A percentile compares a stretch with the other conserved stretches of the same genome.
Evolutionary conservation across 1,140 invertebrate genomes (phyloP).

Genomic region (Nasonia longicornis): DNA sequence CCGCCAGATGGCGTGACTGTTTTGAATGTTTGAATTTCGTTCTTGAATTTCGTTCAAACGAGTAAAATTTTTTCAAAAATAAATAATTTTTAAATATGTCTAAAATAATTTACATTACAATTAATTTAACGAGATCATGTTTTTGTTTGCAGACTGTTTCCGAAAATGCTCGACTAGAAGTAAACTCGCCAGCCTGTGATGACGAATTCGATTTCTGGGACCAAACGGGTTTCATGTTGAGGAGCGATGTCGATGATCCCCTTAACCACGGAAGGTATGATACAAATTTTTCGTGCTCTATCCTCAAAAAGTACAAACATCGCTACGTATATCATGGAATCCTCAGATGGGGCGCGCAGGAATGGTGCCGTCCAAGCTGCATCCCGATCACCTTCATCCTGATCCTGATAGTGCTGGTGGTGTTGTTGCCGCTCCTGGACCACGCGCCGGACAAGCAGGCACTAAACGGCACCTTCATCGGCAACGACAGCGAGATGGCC

Average conservation of each 20-base stretch:
- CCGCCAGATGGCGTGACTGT: not conserved
- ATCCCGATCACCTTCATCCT: slow-evolving; percentile 84
- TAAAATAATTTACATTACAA: not conserved
- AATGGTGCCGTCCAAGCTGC: slow-evolving; percentile 81
- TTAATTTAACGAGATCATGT: not conserved
- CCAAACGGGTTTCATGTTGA: slow-evolving; percentile 64
- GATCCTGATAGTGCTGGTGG: slow-evolving; percentile 80
- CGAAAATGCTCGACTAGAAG: slow-evolving; percentile 60
- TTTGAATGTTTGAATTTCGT: not conserved
- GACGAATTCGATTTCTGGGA: slow-evolving; percentile 65
- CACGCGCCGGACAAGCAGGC: slow-evolving; percentile 69
- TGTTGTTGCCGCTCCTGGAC: slow-evolving; percentile 81
- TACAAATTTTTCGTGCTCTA: not conserved
- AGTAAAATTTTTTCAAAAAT: too few species aligned
- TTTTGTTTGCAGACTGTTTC: slow-evolving; percentile 58
- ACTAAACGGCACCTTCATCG: slow-evolving; percentile 49
- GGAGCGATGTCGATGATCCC: slow-evolving; percentile 58
- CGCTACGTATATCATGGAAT: not conserved
- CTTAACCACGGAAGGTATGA: slow-evolving; percentile 57
- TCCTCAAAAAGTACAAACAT: too few species aligned
- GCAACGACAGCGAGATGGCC: slow-evolving; percentile 50
- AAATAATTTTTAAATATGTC: too few species aligned
- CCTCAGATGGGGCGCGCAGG: slow-evolving; percentile 68
- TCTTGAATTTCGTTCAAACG: not conserved
- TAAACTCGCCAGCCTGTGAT: slow-evolving; percentile 55